A percentile compares a stretch with the other conserved stretches of the same genome.
Conservation (phyloP, 2,888 invertebrate genomes). For the Asteroscopus sphinx region DNA sequence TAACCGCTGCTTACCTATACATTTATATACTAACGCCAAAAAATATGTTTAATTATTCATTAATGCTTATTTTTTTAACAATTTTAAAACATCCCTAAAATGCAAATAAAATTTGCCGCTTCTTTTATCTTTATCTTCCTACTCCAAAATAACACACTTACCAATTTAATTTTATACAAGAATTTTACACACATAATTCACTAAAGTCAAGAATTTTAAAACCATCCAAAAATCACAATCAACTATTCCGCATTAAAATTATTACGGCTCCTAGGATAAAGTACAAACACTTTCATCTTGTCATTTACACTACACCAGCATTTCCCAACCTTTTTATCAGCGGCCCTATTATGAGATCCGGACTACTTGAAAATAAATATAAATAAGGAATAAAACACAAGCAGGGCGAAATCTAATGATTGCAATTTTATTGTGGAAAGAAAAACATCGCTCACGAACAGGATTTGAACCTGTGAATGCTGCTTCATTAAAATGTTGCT, state of each 20-base stretch:
- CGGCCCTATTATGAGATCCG: no score
- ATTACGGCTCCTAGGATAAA: constrained; percentile 2
- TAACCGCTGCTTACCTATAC: constrained; percentile 21
- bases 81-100: constrained; percentile 8
- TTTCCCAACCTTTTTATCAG: no score
- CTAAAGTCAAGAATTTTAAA: constrained; percentile 17
- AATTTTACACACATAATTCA: constrained; percentile 29
- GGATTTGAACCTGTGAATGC: no score
- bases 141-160: constrained; percentile 22
- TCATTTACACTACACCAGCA: no score
- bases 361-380: no score
- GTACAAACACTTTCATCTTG: no score
- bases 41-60: background rate
- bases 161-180: constrained; percentile 22
- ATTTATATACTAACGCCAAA: constrained; percentile 23
- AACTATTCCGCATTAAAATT: constrained; percentile 10
- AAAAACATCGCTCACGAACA: no score
- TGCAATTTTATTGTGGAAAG: no score
- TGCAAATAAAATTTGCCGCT: background rate
- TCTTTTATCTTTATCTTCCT: no score
- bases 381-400: no score
- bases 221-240: constrained; percentile 39
- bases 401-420: no score
- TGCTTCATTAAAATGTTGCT: no score
- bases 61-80: background rate